A percentile compares a stretch with the other conserved stretches of the same genome.
phyloP scores from a whole-genome alignment of 2,113 vertebrate genomes.

The Stercorarius parasiticus region DNA sequence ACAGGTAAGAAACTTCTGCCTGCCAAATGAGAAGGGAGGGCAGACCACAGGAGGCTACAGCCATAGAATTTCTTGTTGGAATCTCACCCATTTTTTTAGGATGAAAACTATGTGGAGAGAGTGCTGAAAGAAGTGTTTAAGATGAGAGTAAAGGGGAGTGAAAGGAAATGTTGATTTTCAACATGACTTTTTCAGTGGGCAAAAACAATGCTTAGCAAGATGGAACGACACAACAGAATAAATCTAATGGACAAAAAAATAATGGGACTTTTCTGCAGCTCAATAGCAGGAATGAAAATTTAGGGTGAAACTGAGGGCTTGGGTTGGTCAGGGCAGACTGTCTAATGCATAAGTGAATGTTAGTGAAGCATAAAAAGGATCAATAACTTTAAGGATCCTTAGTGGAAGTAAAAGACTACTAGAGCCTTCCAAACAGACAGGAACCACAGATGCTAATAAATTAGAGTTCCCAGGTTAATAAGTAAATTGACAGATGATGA shows the following conservation, averaged over 20 bases:
- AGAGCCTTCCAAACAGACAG: neutral
- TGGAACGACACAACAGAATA: neutral
- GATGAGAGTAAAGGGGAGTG: neutral
- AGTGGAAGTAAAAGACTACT: neutral
- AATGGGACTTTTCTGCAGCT: neutral
- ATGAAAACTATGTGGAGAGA: neutral
- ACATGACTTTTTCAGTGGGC: neutral
- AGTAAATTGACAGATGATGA: neutral
- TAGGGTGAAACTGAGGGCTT: neutral
- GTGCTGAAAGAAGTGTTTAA: neutral
- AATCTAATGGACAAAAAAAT: neutral
- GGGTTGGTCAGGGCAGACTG: neutral
- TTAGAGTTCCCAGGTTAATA: neutral
- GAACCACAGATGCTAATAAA: neutral
- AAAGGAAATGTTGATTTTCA: neutral
- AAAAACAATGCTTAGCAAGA: neutral
- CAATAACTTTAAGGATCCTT: neutral
- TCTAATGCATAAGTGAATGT: neutral
- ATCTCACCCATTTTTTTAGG: neutral
- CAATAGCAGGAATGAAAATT: neutral
- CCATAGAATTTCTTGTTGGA: neutral
- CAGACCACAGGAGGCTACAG: neutral
- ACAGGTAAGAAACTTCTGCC: neutral
- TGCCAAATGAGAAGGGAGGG: neutral
- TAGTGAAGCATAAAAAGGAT: neutral